Evolutionary conservation across 2,113 vertebrate genomes (phyloP), one percentile per base, ranked within the genome.

Genomic region (Tenrec ecaudatus): DNA sequence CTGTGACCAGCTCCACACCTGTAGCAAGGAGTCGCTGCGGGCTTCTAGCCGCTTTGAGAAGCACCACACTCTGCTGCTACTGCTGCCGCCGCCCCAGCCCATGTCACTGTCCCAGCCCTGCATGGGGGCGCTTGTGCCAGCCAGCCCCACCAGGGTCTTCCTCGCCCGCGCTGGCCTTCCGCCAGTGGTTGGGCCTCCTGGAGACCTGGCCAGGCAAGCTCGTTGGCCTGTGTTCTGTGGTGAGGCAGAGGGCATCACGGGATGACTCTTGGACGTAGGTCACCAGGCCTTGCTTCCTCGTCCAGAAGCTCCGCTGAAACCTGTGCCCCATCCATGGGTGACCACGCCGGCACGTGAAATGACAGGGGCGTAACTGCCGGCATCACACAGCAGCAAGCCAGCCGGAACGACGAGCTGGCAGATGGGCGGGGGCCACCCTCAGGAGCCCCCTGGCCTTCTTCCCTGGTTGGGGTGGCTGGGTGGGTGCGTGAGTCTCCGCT

Each of bases 401-500:
- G n/a, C 16, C 14, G 31, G n/a, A n/a, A 33, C 4, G 9, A 20
- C n/a, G 33, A 33, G 33, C 69, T 71, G 69, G 33, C 69, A 33
- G n/a, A 71, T 33, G 31, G 69, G 16, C 17, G 69, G 69, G n/a
- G 12, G 14, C 5, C 25, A 2, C 2, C 1, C 23, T 40, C 77
- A 22, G 7, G 23, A 6, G 15, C 9, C 66, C 86, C 64, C 2
- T 1, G 3, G 17, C 36, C 33, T 25, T 0, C 9, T 10, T 11
- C 6, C 86, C 2, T 31, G 38, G 29, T 29, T 38, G 20, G 85
- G 17, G 9, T 73, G 17, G 8, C 12, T 33, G 10, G 20, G 17
- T 15, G 23, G 11, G 40, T 53, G 0, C 1, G 4, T 3, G 83
- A 23, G 29, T 25, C 14, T 0, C 7, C 31, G 8, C 29, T 19